Evolutionary conservation across 2,113 vertebrate genomes (phyloP).

Genomic region (Rhea pennata): DNA sequence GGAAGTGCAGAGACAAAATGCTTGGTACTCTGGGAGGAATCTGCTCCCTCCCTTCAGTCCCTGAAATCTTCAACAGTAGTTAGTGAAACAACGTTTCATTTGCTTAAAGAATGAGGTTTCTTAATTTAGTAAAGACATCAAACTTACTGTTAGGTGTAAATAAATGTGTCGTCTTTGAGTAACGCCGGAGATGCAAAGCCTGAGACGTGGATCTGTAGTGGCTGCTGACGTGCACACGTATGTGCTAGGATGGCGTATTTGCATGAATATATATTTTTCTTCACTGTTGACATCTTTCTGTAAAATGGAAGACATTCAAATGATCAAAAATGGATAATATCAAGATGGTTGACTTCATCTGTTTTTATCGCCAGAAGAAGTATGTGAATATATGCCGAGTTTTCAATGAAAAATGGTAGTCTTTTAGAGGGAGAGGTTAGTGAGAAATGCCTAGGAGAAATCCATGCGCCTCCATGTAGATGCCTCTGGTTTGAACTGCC

Average conservation of each 20-base stretch:
- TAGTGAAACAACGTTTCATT: neutral
- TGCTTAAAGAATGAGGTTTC: neutral
- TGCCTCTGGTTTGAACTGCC: neutral
- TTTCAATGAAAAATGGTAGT: neutral
- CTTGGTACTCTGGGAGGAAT: neutral
- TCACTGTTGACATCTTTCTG: neutral
- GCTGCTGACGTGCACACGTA: fast-evolving
- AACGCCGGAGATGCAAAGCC: neutral
- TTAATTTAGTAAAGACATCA: neutral
- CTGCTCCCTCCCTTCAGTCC: neutral
- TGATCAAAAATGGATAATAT: neutral
- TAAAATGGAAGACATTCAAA: neutral
- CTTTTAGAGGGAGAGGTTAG: neutral
- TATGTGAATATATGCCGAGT: fast-evolving
- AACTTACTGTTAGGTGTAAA: neutral
- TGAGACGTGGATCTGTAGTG: neutral
- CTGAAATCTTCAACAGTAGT: neutral
- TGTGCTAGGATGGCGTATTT: neutral
- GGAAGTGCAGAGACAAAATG: neutral
- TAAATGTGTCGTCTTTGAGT: neutral
- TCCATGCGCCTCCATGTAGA: neutral
- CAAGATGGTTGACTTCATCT: neutral
- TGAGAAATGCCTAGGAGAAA: neutral
- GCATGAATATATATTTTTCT: neutral
- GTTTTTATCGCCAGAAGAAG: neutral